These are phyloP conservation scores for Temnothorax longispinosus DNA, from an alignment of 1,140 invertebrate species.

Conservation along the genomic window DNA sequence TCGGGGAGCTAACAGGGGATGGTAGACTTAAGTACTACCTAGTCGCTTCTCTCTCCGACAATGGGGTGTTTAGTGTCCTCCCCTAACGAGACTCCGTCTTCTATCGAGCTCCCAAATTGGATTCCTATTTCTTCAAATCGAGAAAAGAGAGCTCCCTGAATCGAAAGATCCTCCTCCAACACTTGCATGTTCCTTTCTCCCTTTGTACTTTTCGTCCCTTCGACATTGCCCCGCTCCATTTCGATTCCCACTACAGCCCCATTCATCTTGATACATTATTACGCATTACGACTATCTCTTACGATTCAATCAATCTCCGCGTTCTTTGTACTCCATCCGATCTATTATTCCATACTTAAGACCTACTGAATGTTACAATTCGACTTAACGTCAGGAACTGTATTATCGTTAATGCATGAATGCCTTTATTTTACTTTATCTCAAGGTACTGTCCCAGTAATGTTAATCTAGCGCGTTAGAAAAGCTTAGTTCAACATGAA, in stretches of 20 bases:
- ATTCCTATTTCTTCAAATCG: slow-evolving; percentile 76
- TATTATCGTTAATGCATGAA: background rate
- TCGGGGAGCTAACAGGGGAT: background rate
- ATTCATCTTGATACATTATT: slow-evolving; percentile 47
- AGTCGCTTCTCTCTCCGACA: slow-evolving; percentile 64
- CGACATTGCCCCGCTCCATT: slow-evolving; percentile 9
- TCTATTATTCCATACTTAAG: slow-evolving; percentile 31
- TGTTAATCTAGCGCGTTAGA: background rate
- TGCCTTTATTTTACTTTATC: background rate
- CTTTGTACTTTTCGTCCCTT: slow-evolving; percentile 28
- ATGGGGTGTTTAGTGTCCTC: slow-evolving; percentile 72
- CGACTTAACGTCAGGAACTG: background rate
- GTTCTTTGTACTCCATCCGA: slow-evolving; percentile 13
- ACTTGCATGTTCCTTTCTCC: slow-evolving; percentile 13
- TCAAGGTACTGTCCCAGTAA: background rate
- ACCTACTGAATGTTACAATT: background rate
- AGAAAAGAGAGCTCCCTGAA: slow-evolving; percentile 57
- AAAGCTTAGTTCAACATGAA: background rate
- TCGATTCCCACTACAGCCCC: background rate
- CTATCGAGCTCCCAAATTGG: slow-evolving; percentile 68
- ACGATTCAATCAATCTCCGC: slow-evolving; percentile 33
- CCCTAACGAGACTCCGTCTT: slow-evolving; percentile 45
- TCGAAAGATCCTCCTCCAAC: slow-evolving; percentile 15
- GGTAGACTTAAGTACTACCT: slow-evolving; percentile 67
- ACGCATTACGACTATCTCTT: slow-evolving; percentile 29